Evolutionary conservation across 2,113 vertebrate genomes (phyloP).

Genomic region (Colistium nudipinnis): DNA sequence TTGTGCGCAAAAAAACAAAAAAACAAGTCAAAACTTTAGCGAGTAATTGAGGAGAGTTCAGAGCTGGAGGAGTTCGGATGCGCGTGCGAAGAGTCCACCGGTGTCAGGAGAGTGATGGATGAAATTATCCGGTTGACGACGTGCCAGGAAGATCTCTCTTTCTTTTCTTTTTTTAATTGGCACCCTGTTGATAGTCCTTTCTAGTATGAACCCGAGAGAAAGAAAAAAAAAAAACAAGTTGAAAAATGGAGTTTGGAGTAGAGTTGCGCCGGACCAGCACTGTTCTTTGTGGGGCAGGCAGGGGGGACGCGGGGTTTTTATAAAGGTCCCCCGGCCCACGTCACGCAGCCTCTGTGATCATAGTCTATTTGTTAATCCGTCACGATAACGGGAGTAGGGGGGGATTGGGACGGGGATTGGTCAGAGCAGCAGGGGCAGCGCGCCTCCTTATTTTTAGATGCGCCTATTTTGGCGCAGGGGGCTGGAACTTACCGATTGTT

Average conservation of each 20-base stretch:
- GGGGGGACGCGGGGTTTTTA: slow-evolving; percentile 73
- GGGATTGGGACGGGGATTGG: slow-evolving; percentile 68
- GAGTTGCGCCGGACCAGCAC: slow-evolving; percentile 55
- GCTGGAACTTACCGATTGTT: slow-evolving; percentile 58
- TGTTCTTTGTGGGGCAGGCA: slow-evolving; percentile 10
- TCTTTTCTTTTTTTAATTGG: slow-evolving; percentile 71
- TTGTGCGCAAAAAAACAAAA: slow-evolving; percentile 50
- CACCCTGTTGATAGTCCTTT: slow-evolving; percentile 61
- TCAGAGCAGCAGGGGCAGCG: slow-evolving; percentile 71
- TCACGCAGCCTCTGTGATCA: slow-evolving; percentile 83
- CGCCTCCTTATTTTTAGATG: slow-evolving; percentile 82
- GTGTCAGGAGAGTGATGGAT: slow-evolving; percentile 73
- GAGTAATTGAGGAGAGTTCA: slow-evolving; percentile 65
- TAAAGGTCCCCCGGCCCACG: slow-evolving; percentile 79
- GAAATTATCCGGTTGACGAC: slow-evolving; percentile 65
- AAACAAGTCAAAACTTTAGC: no score
- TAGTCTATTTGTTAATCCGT: slow-evolving; percentile 77
- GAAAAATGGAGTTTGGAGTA: slow-evolving; percentile 23
- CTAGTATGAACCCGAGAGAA: slow-evolving; percentile 46
- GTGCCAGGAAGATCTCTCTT: slow-evolving; percentile 52
- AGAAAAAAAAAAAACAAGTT: slow-evolving; percentile 30
- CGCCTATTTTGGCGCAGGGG: slow-evolving; percentile 70
- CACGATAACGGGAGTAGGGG: slow-evolving; percentile 62
- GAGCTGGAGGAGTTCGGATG: slow-evolving; percentile 58
- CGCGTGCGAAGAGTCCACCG: slow-evolving; percentile 69